Conservation (phyloP, 2,888 invertebrate genomes). For the Oligia latruncula region DNA sequence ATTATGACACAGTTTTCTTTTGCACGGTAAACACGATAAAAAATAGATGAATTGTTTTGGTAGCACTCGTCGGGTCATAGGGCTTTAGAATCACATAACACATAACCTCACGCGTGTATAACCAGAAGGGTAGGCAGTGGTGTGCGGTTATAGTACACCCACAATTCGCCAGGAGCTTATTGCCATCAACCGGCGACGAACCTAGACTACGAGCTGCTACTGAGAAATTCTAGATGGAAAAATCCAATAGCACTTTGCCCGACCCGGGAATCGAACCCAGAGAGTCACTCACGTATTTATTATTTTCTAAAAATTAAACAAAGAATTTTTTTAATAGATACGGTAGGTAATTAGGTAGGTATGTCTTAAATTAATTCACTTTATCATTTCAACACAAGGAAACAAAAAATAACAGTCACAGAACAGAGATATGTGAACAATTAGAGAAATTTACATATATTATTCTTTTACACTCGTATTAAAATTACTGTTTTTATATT, state of each 20-base stretch:
- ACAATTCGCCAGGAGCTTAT: background rate
- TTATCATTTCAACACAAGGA: background rate
- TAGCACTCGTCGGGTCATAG: background rate
- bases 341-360: no score
- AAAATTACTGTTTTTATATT: background rate
- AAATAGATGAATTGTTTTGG: background rate
- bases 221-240: background rate
- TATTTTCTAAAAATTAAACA: background rate
- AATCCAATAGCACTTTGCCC: background rate
- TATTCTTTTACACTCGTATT: background rate
- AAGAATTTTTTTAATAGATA: no score
- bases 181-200: background rate
- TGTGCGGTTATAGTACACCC: background rate
- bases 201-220: background rate
- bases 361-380: background rate
- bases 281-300: background rate
- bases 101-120: background rate
- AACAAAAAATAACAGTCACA: background rate
- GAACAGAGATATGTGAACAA: background rate
- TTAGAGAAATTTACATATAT: background rate
- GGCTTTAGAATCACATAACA: background rate
- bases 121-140: no score
- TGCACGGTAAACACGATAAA: background rate
- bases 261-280: background rate
- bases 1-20: constrained; percentile 4